These are phyloP conservation scores for Drosophila acutilabella DNA, from an alignment of 2,888 invertebrate species.

Conservation along the genomic window DNA sequence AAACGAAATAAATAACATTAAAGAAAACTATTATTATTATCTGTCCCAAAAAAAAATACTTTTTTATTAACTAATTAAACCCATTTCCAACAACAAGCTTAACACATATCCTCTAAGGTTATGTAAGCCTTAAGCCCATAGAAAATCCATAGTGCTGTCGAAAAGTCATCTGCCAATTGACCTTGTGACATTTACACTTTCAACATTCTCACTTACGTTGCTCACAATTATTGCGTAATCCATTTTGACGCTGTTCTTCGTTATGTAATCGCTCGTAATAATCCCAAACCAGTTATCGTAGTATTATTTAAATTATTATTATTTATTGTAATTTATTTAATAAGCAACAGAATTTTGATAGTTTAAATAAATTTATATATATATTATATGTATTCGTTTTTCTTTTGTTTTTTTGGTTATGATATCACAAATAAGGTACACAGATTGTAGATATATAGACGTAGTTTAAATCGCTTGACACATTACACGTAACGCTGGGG, in stretches of 20 bases:
- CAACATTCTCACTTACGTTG: constrained; percentile 55
- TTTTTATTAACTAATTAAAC: too few relatives aligned
- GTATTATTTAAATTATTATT: constrained; percentile 1
- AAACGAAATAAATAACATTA: too few relatives aligned
- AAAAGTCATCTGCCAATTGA: constrained; percentile 35
- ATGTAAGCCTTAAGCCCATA: background rate
- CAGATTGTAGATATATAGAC: constrained; percentile 67
- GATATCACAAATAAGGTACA: constrained; percentile 82
- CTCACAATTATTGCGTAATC: constrained; percentile 65
- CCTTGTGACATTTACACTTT: constrained; percentile 31
- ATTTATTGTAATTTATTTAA: constrained; percentile 24
- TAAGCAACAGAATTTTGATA: constrained; percentile 52
- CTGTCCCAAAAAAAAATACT: too few relatives aligned
- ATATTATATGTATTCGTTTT: constrained; percentile 10
- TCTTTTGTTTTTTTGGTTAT: constrained; percentile 59
- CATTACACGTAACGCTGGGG: constrained; percentile 64
- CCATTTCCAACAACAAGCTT: too few relatives aligned
- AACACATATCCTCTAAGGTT: too few relatives aligned
- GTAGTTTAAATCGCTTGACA: constrained; percentile 50
- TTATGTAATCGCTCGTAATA: constrained; percentile 60
- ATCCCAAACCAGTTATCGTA: constrained; percentile 30
- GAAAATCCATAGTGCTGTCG: constrained; percentile 21
- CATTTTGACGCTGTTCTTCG: constrained; percentile 50
- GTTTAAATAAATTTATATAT: constrained; percentile 31
- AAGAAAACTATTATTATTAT: too few relatives aligned